These are phyloP conservation scores for Protobothrops flavoviridis DNA, from an alignment of 2,113 vertebrate genomes.

Conservation along the genomic window DNA sequence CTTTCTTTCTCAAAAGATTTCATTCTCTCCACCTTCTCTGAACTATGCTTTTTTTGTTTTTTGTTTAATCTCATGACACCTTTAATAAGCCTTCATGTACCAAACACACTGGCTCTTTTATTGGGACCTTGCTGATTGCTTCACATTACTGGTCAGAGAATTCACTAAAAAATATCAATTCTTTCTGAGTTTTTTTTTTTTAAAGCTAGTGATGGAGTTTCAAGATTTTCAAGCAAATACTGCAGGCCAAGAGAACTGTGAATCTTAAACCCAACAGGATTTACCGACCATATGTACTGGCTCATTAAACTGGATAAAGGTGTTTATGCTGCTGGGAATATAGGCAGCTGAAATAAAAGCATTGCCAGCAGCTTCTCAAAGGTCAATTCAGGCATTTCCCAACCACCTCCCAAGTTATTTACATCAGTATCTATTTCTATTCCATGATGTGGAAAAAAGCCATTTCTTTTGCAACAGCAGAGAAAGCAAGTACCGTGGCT, in stretches of 20 bases:
- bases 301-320: neutral
- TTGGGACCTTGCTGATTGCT: slow-evolving; percentile 19
- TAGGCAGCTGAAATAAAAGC: neutral
- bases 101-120: slow-evolving; percentile 10
- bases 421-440: slow-evolving; percentile 7
- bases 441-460: neutral
- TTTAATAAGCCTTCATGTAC: neutral
- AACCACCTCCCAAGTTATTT: slow-evolving; percentile 11
- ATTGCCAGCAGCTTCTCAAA: neutral
- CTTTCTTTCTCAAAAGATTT: slow-evolving; percentile 34
- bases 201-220: neutral
- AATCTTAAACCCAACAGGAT: neutral
- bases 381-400: neutral
- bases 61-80: neutral
- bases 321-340: neutral
- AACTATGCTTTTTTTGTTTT: slow-evolving; percentile 19
- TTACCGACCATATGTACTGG: neutral
- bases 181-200: neutral
- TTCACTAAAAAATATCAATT: slow-evolving; percentile 20
- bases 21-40: slow-evolving; percentile 12
- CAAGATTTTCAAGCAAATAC: neutral
- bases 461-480: neutral
- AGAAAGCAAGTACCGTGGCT: slow-evolving; percentile 19
- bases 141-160: slow-evolving; percentile 1
- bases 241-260: neutral